Evolutionary conservation across 1,140 invertebrate species (phyloP).

Genomic region (Gryllus bimaculatus): DNA sequence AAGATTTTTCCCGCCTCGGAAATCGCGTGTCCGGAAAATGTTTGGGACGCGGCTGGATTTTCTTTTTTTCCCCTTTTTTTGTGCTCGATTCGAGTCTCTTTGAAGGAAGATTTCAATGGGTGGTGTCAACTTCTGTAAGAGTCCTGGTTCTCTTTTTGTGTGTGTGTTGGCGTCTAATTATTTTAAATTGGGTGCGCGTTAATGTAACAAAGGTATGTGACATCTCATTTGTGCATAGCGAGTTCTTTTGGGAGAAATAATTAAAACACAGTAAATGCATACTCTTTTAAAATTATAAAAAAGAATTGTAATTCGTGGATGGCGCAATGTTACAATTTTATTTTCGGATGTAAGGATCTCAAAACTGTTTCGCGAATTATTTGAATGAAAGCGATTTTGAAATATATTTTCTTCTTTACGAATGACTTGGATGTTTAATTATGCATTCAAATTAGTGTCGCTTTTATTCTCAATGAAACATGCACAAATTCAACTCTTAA

Average conservation of each 20-base stretch:
- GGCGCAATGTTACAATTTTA: too few relatives aligned
- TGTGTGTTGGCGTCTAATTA: neutral
- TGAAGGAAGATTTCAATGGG: neutral
- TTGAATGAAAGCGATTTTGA: too few relatives aligned
- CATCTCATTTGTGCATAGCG: too few relatives aligned
- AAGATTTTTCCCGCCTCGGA: neutral
- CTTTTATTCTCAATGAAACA: too few relatives aligned
- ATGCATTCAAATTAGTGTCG: too few relatives aligned
- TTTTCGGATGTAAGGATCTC: too few relatives aligned
- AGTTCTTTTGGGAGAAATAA: neutral
- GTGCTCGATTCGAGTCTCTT: neutral
- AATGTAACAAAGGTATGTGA: neutral
- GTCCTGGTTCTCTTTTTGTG: neutral
- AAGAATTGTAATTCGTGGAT: too few relatives aligned
- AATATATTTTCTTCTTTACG: too few relatives aligned
- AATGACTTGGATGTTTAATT: too few relatives aligned
- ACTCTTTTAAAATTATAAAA: too few relatives aligned
- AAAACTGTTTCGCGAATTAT: too few relatives aligned
- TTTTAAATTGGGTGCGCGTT: neutral
- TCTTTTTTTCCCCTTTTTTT: neutral
- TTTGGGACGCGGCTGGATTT: neutral
- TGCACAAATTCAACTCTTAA: too few relatives aligned
- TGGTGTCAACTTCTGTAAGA: neutral
- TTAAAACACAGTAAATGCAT: neutral
- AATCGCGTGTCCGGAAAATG: neutral